Percentiles rank a stretch among this genome's conserved stretches.
Conservation (phyloP, 2,888 invertebrate genomes). For the Orgyia antiqua region DNA sequence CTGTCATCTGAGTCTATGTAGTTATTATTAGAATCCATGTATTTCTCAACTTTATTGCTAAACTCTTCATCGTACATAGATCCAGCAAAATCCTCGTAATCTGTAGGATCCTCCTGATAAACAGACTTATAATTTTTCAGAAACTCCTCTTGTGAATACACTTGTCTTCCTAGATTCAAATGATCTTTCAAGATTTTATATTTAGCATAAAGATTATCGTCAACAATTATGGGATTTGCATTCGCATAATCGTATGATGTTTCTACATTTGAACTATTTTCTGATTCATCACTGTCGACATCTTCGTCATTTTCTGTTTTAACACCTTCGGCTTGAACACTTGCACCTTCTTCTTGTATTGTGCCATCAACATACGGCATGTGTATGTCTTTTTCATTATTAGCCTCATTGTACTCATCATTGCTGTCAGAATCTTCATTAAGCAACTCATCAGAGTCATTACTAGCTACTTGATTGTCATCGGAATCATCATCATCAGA, state of each 20-base stretch:
- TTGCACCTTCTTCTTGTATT: constrained; percentile 19
- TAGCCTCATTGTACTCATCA: constrained; percentile 5
- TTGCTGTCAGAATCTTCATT: constrained; percentile 4
- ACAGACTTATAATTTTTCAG: constrained; percentile 23
- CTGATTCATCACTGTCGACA: constrained; percentile 13
- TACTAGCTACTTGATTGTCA: constrained; percentile 9
- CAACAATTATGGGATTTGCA: constrained; percentile 20
- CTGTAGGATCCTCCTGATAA: constrained; percentile 24
- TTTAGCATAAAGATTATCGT: constrained; percentile 34
- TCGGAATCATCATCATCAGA: constrained; percentile 11
- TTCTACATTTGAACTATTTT: constrained; percentile 6
- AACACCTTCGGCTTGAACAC: constrained; percentile 19
- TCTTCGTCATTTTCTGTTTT: constrained; percentile 18
- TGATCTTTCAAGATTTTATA: constrained; percentile 39
- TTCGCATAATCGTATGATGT: constrained; percentile 4
- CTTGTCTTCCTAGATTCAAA: constrained; percentile 34
- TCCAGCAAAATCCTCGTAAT: constrained; percentile 35
- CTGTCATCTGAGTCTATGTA: constrained; percentile 44
- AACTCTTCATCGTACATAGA: constrained; percentile 45
- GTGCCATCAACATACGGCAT: constrained; percentile 21
- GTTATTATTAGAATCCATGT: constrained; percentile 47
- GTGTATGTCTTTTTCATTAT: constrained; percentile 22
- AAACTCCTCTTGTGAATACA: constrained; percentile 38
- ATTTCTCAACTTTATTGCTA: constrained; percentile 23
- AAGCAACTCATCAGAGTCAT: constrained; percentile 10